phyloP scores from a whole-genome alignment of 2,888 invertebrate genomes.

The Rhagonycha lutea region DNA sequence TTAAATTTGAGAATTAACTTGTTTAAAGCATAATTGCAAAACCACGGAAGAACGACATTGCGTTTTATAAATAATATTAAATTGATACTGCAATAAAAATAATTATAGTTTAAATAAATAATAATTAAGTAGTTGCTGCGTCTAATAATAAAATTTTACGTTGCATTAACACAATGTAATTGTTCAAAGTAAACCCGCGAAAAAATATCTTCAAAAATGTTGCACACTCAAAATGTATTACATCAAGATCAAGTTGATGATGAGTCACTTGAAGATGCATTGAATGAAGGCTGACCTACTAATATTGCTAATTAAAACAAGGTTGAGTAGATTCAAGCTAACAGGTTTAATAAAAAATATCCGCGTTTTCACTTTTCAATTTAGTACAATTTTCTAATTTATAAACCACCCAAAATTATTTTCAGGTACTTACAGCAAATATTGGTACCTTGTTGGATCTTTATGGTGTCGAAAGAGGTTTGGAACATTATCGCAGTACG shows the following conservation, averaged over 20 bases:
- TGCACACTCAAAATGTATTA: background rate
- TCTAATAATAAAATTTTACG: background rate
- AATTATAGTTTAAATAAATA: background rate
- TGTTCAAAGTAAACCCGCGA: background rate
- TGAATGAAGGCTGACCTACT: background rate
- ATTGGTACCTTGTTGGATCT: constrained; percentile 77
- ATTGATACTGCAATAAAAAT: background rate
- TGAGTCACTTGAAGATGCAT: background rate
- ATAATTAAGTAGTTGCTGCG: background rate
- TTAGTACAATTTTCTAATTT: no score
- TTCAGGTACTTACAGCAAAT: constrained; percentile 80
- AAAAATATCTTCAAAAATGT: background rate
- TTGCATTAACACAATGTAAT: background rate
- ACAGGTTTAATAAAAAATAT: background rate
- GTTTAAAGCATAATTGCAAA: background rate
- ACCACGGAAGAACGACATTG: background rate
- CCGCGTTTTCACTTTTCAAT: background rate
- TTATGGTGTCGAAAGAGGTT: constrained; percentile 77
- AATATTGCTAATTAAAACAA: background rate
- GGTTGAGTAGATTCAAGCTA: background rate
- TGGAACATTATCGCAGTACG: constrained; percentile 77
- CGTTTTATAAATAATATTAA: background rate
- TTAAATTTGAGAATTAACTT: no score
- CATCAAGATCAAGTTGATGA: background rate
- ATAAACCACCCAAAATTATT: constrained; percentile 29